phyloP scores from a whole-genome alignment of 2,113 vertebrate genomes.

The human (Homo sapiens) region DNA sequence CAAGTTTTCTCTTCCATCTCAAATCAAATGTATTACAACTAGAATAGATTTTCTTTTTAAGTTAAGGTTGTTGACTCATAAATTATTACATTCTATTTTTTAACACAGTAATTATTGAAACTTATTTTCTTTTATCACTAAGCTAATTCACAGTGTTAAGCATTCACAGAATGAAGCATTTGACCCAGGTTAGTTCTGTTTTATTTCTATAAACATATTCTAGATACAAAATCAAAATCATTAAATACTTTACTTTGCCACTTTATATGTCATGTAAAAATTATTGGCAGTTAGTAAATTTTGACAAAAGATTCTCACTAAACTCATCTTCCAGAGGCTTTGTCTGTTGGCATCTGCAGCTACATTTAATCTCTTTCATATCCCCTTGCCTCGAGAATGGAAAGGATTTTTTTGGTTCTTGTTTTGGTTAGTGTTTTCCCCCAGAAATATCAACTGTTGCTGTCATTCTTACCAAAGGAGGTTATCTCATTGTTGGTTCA shows the following conservation, averaged over 20 bases:
- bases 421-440: slow-evolving; percentile 58
- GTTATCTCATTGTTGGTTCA: slow-evolving; percentile 50
- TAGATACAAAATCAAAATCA: slow-evolving; percentile 17
- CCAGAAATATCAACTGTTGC: slow-evolving; percentile 67
- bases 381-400: background rate
- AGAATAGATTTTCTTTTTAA: slow-evolving; percentile 23
- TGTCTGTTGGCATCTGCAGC: background rate
- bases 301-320: background rate
- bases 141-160: background rate
- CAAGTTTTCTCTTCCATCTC: background rate
- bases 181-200: slow-evolving; percentile 42
- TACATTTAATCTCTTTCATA: background rate
- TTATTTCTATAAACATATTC: slow-evolving; percentile 54
- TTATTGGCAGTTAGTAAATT: background rate
- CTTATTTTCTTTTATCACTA: slow-evolving; percentile 8
- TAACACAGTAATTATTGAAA: background rate
- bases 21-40: background rate
- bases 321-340: background rate
- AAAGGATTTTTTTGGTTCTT: slow-evolving; percentile 34
- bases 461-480: slow-evolving; percentile 67
- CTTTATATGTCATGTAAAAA: slow-evolving; percentile 29
- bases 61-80: background rate
- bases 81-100: slow-evolving; percentile 20
- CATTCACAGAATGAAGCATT: background rate
- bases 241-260: slow-evolving; percentile 11